Conservation (phyloP, 2,113 vertebrate species). For the Sigmodon hispidus region DNA sequence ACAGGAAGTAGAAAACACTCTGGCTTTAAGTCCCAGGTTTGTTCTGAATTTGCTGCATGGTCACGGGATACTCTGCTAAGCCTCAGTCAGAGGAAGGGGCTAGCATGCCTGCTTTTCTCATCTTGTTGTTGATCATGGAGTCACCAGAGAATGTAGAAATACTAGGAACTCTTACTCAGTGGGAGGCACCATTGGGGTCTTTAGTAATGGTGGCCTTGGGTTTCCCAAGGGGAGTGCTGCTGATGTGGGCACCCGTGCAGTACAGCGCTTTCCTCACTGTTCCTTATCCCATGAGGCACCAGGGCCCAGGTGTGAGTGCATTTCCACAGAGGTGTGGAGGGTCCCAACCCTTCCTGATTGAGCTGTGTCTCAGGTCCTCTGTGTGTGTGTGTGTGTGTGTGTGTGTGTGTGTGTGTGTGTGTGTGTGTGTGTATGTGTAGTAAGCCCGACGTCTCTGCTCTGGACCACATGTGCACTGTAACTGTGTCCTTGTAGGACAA, state of each 20-base stretch:
- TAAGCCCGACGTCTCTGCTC: not conserved
- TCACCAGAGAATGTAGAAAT: not conserved
- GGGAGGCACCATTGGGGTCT: not conserved
- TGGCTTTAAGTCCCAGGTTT: not conserved
- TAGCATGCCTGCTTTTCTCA: not conserved
- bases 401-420: too few relatives aligned
- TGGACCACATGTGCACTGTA: not conserved
- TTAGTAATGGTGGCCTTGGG: not conserved
- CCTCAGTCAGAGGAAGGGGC: not conserved
- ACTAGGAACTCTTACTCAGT: not conserved
- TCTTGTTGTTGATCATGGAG: not conserved
- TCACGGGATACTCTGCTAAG: not conserved
- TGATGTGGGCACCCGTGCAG: rapidly evolving
- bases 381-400: not conserved
- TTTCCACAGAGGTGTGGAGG: not conserved
- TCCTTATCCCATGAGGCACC: not conserved
- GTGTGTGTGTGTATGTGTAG: too few relatives aligned
- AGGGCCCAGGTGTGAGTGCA: rapidly evolving
- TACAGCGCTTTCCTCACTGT: not conserved
- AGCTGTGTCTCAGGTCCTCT: not conserved
- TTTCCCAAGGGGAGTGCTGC: not conserved
- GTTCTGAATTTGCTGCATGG: not conserved
- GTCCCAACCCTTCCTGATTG: too few relatives aligned
- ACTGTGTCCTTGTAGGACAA: too few relatives aligned
- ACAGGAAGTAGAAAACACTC: not conserved